phyloP scores from a whole-genome alignment of 2,888 invertebrate genomes.

The Gortyna flavago region DNA sequence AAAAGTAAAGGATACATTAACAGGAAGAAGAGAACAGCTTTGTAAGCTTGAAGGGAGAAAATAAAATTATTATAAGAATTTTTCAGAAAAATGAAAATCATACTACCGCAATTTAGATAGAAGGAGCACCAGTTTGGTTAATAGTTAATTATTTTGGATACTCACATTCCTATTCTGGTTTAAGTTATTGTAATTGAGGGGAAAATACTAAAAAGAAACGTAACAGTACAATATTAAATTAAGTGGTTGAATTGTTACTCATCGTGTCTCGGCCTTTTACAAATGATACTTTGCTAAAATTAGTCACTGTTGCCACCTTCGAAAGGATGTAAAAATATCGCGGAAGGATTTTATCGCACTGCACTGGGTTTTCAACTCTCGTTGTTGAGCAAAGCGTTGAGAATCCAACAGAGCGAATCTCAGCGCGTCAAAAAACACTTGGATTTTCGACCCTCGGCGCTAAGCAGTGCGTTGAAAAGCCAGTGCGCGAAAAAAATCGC shows the following conservation, averaged over 20 bases:
- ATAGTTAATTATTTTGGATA: conserved; percentile 5
- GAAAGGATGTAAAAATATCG: no score
- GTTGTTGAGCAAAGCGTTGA: no score
- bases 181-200: conserved; percentile 21
- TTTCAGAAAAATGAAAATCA: neutral
- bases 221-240: conserved; percentile 17
- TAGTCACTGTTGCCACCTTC: neutral
- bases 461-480: no score
- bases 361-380: no score
- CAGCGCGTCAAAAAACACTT: no score
- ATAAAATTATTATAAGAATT: neutral
- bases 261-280: neutral
- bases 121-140: neutral
- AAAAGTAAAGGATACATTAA: neutral
- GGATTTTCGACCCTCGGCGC: no score
- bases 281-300: neutral
- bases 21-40: neutral
- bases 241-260: neutral
- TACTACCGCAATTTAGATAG: neutral
- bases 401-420: no score
- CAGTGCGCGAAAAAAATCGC: no score
- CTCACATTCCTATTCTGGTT: conserved; percentile 31
- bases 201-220: conserved; percentile 36
- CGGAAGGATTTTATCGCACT: no score
- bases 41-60: neutral